phyloP scores from a whole-genome alignment of 1,140 invertebrate genomes.

The Globodera rostochiensis region DNA sequence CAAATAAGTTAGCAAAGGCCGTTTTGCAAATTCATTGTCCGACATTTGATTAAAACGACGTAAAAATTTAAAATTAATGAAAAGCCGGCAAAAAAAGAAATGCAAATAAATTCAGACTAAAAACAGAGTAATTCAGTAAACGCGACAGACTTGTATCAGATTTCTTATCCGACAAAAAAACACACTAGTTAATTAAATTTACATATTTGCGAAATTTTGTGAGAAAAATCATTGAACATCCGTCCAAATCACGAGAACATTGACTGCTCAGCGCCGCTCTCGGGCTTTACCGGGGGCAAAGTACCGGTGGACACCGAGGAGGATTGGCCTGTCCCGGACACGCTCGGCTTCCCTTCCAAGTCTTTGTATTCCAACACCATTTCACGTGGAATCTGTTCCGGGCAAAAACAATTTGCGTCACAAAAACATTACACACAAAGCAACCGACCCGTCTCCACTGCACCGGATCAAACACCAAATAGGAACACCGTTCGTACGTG shows the following conservation, averaged over 20 bases:
- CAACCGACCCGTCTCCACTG: slow-evolving; percentile 68
- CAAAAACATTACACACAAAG: too few relatives aligned
- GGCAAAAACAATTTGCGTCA: background rate
- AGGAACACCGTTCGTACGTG: slow-evolving; percentile 93
- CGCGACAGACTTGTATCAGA: background rate
- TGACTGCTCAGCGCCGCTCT: slow-evolving; percentile 11
- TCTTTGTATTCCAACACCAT: slow-evolving; percentile 61
- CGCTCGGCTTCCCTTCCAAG: slow-evolving; percentile 53
- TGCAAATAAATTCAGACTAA: background rate
- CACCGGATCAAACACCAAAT: slow-evolving; percentile 94
- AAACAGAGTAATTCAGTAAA: background rate
- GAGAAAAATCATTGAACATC: background rate
- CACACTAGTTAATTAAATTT: background rate
- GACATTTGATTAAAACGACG: background rate
- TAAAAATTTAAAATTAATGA: background rate
- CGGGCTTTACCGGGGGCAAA: slow-evolving; percentile 15
- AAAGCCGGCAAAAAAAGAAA: background rate
- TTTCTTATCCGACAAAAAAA: slow-evolving; percentile 7
- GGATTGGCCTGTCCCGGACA: slow-evolving; percentile 21
- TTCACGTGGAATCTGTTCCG: slow-evolving; percentile 56
- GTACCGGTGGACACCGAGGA: slow-evolving; percentile 9
- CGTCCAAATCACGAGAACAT: slow-evolving; percentile 28
- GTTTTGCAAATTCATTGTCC: background rate
- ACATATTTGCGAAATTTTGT: slow-evolving; percentile 10
- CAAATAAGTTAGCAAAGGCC: slow-evolving; percentile 42